Conservation (phyloP, 2,113 vertebrate genomes). For the Oncorhynchus nerka region DNA sequence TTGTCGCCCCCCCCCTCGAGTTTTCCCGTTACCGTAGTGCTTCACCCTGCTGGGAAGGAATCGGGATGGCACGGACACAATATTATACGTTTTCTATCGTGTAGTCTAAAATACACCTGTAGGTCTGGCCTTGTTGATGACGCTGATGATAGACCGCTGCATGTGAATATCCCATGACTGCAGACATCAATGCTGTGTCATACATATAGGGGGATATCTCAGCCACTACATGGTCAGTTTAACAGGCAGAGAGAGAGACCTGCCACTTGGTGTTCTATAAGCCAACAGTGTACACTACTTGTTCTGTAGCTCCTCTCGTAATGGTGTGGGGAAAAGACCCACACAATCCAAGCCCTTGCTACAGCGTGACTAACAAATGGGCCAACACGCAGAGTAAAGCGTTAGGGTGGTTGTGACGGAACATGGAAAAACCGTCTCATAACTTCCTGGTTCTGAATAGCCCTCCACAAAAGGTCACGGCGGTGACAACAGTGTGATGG, state of each 20-base stretch:
- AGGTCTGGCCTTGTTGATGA: not conserved
- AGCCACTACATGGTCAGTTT: too few relatives aligned
- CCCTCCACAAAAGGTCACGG: conserved; percentile 13
- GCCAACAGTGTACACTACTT: not conserved
- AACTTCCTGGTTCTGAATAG: conserved; percentile 82
- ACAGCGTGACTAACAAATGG: not conserved
- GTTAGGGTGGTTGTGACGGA: conserved; percentile 61
- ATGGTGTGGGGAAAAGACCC: not conserved
- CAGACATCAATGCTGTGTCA: too few relatives aligned
- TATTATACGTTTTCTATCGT: not conserved
- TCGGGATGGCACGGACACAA: not conserved
- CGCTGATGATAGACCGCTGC: not conserved
- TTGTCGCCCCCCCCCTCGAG: too few relatives aligned
- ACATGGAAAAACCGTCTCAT: conserved; percentile 66
- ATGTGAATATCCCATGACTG: too few relatives aligned
- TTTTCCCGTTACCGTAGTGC: not conserved
- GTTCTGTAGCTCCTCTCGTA: not conserved
- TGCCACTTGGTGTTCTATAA: not conserved
- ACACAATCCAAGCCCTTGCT: not conserved
- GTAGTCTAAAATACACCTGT: not conserved
- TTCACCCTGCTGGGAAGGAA: not conserved
- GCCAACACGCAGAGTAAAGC: conserved; percentile 41
- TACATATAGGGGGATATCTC: too few relatives aligned
- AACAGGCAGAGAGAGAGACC: not conserved
- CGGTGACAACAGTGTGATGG: conserved; percentile 59